A percentile compares a stretch with the other conserved stretches of the same genome.
phyloP scores from a whole-genome alignment of 1,140 invertebrate genomes.

The Littorina saxatilis region DNA sequence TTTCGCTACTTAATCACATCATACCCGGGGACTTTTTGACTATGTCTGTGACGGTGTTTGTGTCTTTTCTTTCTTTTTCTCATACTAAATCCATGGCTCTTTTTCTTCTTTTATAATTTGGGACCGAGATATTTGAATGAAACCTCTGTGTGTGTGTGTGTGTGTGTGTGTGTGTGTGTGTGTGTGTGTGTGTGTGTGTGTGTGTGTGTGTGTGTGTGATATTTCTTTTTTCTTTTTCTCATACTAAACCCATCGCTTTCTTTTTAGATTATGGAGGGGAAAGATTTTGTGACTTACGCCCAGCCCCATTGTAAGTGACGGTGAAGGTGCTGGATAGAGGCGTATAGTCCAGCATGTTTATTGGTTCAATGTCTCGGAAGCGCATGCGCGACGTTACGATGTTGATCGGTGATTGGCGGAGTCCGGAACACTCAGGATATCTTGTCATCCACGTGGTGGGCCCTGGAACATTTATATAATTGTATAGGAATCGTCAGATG shows the following conservation, averaged over 20 bases:
- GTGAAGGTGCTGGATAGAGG: neutral
- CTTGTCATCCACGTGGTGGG: constrained; percentile 56
- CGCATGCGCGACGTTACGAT: constrained; percentile 11
- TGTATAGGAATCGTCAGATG: neutral
- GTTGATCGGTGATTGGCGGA: constrained; percentile 29
- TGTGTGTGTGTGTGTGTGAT: neutral
- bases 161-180: neutral
- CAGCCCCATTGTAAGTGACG: neutral
- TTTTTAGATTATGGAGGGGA: neutral
- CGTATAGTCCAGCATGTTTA: neutral
- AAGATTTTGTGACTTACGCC: neutral
- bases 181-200: neutral
- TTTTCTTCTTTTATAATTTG: too few species aligned
- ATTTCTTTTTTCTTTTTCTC: too few species aligned
- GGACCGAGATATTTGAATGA: neutral
- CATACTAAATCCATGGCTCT: too few species aligned
- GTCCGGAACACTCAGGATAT: constrained; percentile 62
- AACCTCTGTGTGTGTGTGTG: neutral
- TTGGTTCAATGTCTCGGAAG: neutral
- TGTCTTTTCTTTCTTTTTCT: too few species aligned
- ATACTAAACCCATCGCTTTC: neutral
- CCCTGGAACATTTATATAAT: constrained; percentile 27
- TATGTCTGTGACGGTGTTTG: too few species aligned
- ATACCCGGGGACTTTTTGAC: too few species aligned
- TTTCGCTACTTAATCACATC: too few species aligned